These are phyloP conservation scores for Meiosimyza platycephala DNA, from an alignment of 2,888 invertebrate species.

Conservation along the genomic window DNA sequence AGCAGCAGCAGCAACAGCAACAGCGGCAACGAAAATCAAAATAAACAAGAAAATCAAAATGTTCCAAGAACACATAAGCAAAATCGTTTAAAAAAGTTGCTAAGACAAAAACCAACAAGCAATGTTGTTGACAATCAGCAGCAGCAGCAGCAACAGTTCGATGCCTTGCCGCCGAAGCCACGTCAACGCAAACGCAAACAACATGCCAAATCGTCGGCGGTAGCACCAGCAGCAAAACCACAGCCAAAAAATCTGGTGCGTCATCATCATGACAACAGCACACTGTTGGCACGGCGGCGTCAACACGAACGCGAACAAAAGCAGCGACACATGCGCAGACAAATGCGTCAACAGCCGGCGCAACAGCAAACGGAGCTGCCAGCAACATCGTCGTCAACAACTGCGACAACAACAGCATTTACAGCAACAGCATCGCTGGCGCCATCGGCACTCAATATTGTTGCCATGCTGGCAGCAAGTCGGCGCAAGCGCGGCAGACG, in stretches of 20 bases:
- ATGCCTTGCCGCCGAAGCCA: slow-evolving; percentile 29
- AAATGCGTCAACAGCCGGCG: slow-evolving; percentile 47
- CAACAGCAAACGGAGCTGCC: slow-evolving; percentile 54
- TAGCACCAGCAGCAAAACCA: slow-evolving; percentile 47
- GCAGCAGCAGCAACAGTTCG: slow-evolving; percentile 18
- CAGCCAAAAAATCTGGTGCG: slow-evolving; percentile 60
- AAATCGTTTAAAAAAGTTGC: slow-evolving; percentile 8
- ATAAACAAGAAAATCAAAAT: slow-evolving; percentile 4
- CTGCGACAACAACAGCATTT: slow-evolving; percentile 58
- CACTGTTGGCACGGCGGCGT: slow-evolving; percentile 48
- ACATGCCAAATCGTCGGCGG: slow-evolving; percentile 41
- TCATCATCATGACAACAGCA: slow-evolving; percentile 60
- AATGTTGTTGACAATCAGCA: slow-evolving; percentile 9
- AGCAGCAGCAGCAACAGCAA: slow-evolving; percentile 27
- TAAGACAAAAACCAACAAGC: not conserved
- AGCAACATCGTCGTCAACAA: slow-evolving; percentile 55
- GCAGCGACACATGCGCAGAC: slow-evolving; percentile 50
- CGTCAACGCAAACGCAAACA: slow-evolving; percentile 48
- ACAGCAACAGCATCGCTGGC: slow-evolving; percentile 58
- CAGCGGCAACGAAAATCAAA: slow-evolving; percentile 36
- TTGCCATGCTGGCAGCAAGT: slow-evolving; percentile 62
- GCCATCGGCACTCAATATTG: slow-evolving; percentile 59
- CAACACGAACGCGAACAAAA: slow-evolving; percentile 54
- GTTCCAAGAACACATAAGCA: slow-evolving; percentile 8
- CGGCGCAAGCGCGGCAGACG: slow-evolving; percentile 61